Evolutionary conservation across 30 jellyfish, hydroid and myxozoan genomes (phyloP), one percentile per base, ranked within the genome.

Genomic region (Aurelia sp.): DNA sequence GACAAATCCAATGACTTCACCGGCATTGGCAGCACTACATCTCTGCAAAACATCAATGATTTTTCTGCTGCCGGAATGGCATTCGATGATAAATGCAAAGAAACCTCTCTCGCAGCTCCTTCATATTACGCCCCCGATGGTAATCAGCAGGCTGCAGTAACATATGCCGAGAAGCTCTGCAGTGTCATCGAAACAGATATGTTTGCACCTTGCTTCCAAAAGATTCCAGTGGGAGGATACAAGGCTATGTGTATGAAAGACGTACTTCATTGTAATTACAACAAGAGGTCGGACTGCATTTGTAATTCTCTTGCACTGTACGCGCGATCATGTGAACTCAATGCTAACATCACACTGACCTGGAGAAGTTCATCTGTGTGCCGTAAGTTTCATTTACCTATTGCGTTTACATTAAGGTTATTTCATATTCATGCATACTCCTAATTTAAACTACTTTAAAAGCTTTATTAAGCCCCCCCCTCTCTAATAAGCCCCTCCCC

Each of bases 331-430:
- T 95, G 99, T 81, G 91, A 89, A 58, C 76, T 64, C 63, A 64
- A 23, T 7, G 70, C 72, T 27, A 96, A 96, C 53, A 77, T 73
- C 11, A 90, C 95, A 17, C 72, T 95, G 23, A 30, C 79, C n/a
- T 95, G 99, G 99, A 86, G 99, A 51, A 81, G 88, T 15, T 55
- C 96, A 31, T 74, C 51, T 31, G 90, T 95, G 37, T 95, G 99
- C 71, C 97, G 99, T 95, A 76, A 95, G 99, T 89, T 17, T 44
- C 3, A 44, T 44, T 44, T 7, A 8, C 55, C 9, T 44, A 0
- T 6, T 44, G 3, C 10, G 50, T 37, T 4, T 37, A 37, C 50
- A 7, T 5, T 37, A 37, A 7, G 10, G 50, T 2, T 37, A 1
- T 37, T 37, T 5, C 10, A 37, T 37, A 1, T 37, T 37, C 11